Percentiles rank a stretch among this genome's conserved stretches.
Conservation (phyloP, 1,140 invertebrate species). For the Drosophila mayri region DNA sequence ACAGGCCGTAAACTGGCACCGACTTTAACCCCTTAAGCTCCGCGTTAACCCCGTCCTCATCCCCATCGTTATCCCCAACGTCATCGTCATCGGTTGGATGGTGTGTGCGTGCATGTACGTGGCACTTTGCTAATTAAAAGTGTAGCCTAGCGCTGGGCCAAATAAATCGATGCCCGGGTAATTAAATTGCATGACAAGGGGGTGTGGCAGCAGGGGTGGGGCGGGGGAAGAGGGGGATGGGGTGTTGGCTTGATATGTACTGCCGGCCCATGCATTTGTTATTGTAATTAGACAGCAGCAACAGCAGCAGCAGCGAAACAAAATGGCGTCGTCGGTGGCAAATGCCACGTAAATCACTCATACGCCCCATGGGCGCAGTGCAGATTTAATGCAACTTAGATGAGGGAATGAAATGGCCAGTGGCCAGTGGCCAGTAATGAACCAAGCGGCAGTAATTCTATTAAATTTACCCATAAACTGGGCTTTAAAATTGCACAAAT, state of each 20-base stretch:
- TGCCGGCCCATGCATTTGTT: slow-evolving; percentile 62
- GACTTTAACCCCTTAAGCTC: slow-evolving; percentile 16
- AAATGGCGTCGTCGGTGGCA: slow-evolving; percentile 65
- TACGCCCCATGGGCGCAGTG: slow-evolving; percentile 47
- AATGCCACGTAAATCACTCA: slow-evolving; percentile 66
- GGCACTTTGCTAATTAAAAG: slow-evolving; percentile 83
- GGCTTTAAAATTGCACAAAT: not conserved
- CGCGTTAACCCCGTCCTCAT: not conserved
- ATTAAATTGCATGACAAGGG: slow-evolving; percentile 77
- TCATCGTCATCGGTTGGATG: slow-evolving; percentile 19
- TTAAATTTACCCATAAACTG: slow-evolving; percentile 1
- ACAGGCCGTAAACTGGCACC: slow-evolving; percentile 70
- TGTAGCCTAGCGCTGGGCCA: slow-evolving; percentile 70
- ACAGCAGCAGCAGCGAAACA: slow-evolving; percentile 43
- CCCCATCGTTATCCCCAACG: slow-evolving; percentile 20
- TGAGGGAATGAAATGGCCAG: not conserved
- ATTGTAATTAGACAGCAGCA: slow-evolving; percentile 71
- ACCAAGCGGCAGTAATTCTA: slow-evolving; percentile 17
- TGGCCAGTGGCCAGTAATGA: slow-evolving; percentile 7
- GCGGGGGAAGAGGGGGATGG: no score
- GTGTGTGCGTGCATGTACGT: slow-evolving; percentile 73
- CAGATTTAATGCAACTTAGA: slow-evolving; percentile 44
- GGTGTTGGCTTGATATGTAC: not conserved
- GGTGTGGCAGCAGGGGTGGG: not conserved
- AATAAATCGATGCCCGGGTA: slow-evolving; percentile 81